These are phyloP conservation scores for Philonicus albiceps DNA, from an alignment of 2,888 invertebrate genomes.

Conservation along the genomic window DNA sequence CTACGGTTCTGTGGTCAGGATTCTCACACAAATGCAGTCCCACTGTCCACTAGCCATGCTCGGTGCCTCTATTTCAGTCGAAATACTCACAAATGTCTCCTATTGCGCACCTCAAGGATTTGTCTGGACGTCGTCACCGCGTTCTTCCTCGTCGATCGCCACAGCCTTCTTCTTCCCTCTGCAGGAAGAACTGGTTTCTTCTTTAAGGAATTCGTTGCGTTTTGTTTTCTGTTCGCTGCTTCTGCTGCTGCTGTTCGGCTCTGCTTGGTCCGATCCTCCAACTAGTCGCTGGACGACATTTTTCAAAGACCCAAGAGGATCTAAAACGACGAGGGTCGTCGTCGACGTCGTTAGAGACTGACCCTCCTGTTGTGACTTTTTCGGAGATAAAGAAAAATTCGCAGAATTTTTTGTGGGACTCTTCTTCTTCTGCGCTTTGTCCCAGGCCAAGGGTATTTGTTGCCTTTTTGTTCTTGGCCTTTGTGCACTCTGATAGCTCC, in stretches of 20 bases:
- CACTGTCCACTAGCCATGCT: background rate
- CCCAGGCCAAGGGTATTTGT: background rate
- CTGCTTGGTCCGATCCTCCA: background rate
- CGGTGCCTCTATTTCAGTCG: background rate
- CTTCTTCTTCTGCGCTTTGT: background rate
- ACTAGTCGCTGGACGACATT: background rate
- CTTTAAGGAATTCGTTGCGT: background rate
- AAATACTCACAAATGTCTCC: background rate
- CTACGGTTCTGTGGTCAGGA: background rate
- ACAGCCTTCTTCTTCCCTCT: background rate
- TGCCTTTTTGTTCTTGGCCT: background rate
- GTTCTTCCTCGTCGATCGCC: background rate
- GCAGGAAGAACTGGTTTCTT: background rate
- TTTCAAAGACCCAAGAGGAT: slow-evolving; percentile 6
- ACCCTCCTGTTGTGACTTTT: slow-evolving; percentile 31
- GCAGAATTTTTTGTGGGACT: slow-evolving; percentile 30
- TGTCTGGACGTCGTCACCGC: background rate
- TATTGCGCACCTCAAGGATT: slow-evolving; percentile 31
- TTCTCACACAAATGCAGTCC: background rate
- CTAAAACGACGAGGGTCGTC: slow-evolving; percentile 14
- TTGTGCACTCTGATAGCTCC: background rate
- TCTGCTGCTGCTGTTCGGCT: background rate
- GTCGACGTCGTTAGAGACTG: background rate
- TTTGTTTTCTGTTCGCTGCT: background rate
- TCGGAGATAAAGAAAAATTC: slow-evolving; percentile 26